Conservation (phyloP, 2,113 vertebrate genomes). For the Semnopithecus entellus region DNA sequence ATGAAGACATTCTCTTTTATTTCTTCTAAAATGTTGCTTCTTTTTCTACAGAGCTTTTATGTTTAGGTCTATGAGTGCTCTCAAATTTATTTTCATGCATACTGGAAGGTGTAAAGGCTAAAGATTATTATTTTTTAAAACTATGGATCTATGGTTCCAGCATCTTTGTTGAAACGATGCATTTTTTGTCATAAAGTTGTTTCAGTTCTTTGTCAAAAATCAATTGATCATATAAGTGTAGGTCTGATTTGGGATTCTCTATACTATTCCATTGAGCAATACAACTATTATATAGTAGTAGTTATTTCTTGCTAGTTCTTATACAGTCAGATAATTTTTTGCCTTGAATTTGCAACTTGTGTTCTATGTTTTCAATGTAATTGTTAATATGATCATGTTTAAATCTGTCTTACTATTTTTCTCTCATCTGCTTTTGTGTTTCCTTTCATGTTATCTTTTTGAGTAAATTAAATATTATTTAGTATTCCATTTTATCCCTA, state of each 20-base stretch:
- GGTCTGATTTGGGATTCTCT: neutral
- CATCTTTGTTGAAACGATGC: neutral
- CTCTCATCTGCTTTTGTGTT: neutral
- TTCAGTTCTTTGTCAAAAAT: neutral
- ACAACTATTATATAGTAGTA: neutral
- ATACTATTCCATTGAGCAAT: neutral
- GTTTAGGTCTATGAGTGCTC: neutral
- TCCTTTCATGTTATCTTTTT: neutral
- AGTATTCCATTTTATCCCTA: neutral
- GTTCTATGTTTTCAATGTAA: neutral
- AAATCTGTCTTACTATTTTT: neutral
- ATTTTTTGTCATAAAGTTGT: neutral
- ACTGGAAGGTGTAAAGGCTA: neutral
- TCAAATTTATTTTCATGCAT: neutral
- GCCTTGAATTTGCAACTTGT: neutral
- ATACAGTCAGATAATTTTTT: neutral
- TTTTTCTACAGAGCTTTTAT: neutral
- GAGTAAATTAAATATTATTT: neutral
- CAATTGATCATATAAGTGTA: neutral
- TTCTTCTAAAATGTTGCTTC: neutral
- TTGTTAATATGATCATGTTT: neutral
- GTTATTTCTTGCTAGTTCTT: neutral
- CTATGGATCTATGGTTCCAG: neutral
- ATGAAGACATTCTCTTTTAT: neutral
- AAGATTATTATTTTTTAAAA: neutral